Evolutionary conservation across 1,140 invertebrate species (phyloP), one percentile per base, ranked within the genome.

Genomic region (Pogonomyrmex californicus): DNA sequence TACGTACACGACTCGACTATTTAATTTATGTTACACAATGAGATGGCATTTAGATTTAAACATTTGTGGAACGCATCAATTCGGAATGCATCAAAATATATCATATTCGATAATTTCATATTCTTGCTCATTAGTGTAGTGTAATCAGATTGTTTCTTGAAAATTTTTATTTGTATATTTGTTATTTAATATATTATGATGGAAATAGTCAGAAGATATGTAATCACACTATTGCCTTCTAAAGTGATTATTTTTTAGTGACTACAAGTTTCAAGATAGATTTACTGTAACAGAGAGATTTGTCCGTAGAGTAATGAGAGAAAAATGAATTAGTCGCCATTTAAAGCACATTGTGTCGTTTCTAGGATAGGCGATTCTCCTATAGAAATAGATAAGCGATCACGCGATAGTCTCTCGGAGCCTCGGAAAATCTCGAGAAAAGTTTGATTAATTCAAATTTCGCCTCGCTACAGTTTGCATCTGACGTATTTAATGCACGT

Each of bases 371-470:
- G 41, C 38, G 17, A 73, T 30, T 12, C 38, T 62, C 17, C 38
- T 49, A 38, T 75, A 83, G 54, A 73, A 49, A 23, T 83, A 83
- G 68, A 47, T 12, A 9, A 17, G 41, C 54, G 38, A 75, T 73
- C 54, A n/a, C 17, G 41, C 33, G 79, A 73, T 65, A 0, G 12
- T 62, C 47, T 75, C 41, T 73, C 79, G 30, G 41, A 54, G 33
- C 23, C 23, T 23, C 23, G 23, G 14, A 66, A 49, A 44, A 17
- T 1, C 2, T 60, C 14, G n/a, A 78, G 76, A 66, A 79, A 30
- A 79, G n/a, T 51, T 73, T 17, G 33, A 41, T 4, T 10, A 38
- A 49, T 30, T 79, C 33, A 79, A 68, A 63, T 77, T 77, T 41
- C 12, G 33, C 6, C 33, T 9, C 6, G 6, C 1, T 9, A 38